Evolutionary conservation across 2,888 invertebrate species (phyloP).

Genomic region (Pandemis heparana): DNA sequence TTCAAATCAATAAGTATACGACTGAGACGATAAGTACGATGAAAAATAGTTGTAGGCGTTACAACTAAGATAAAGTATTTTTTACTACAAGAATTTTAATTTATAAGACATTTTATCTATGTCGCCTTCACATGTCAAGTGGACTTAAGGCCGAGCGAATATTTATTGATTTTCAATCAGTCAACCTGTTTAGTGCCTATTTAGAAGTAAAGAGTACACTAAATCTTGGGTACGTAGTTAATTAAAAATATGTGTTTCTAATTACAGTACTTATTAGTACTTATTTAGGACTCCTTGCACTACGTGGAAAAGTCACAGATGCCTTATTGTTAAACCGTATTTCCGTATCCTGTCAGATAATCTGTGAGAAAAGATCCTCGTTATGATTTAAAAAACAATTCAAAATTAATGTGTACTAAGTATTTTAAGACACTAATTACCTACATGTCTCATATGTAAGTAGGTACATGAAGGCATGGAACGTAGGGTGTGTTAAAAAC

Average conservation of each 20-base stretch:
- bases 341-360: too few species aligned
- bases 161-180: slow-evolving; percentile 7
- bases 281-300: too few species aligned
- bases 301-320: too few species aligned
- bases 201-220: neutral
- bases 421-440: neutral
- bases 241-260: too few species aligned
- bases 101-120: neutral
- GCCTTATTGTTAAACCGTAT: too few species aligned
- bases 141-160: neutral
- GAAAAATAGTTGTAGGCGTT: neutral
- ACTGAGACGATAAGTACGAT: neutral
- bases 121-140: slow-evolving; percentile 5
- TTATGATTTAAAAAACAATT: too few species aligned
- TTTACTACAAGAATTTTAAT: neutral
- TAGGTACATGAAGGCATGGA: neutral
- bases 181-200: neutral
- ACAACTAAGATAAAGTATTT: neutral
- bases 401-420: neutral
- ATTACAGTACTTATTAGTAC: too few species aligned
- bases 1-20: neutral
- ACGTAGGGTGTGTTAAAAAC: slow-evolving; percentile 5
- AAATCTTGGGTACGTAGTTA: too few species aligned
- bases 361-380: too few species aligned
- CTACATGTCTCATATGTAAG: neutral